Evolutionary conservation across 2,888 invertebrate species (phyloP), one percentile per base, ranked within the genome.

Genomic region (Drosophila borborema): DNA sequence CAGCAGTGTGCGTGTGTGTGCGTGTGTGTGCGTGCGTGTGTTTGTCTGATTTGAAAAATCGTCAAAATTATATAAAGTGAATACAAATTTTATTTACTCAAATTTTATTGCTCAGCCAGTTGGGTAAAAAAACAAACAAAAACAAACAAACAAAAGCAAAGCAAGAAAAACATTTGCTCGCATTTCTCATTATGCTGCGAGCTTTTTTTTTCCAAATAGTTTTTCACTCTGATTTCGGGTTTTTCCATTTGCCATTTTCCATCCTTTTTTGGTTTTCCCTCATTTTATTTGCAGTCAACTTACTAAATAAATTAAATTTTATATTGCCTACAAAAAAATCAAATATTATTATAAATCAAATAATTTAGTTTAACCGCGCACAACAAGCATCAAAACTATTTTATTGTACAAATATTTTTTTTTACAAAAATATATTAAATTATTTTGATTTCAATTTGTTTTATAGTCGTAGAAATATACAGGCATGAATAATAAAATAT

Each of bases 21-120:
- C 40, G 12, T 53, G 40, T 46, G 20, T 56, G 48, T 16, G 36
- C 31, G 36, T 58, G 23, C 41, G 2, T 43, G 48, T 16, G 31
- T 64, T 31, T 20, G 20, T 62, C 48, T 80, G 84, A 86, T 77
- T 90, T 87, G 90, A 87, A 89, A 87, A 83, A 90, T 90, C 81
- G 72, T 89, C 81, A 89, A 87, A 87, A 83, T 90, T 90, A 88
- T 90, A 86, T 90, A 90, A 87, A 89, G 76, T 90, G 89, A 87
- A 87, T 90, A 89, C 76, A 83, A 90, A 90, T 90, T 81, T 86
- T 82, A 90, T 86, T 86, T 79, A 76, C 85, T 80, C 66, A 80
- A 75, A 79, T 82, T 82, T 88, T 88, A 86, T 82, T 75, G 83
- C 82, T 54, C 55, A 48, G 67, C 63, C 68, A 65, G 62, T 71